These are phyloP conservation scores for Gymnarchus niloticus DNA, from an alignment of 2,113 vertebrate genomes.

Conservation along the genomic window DNA sequence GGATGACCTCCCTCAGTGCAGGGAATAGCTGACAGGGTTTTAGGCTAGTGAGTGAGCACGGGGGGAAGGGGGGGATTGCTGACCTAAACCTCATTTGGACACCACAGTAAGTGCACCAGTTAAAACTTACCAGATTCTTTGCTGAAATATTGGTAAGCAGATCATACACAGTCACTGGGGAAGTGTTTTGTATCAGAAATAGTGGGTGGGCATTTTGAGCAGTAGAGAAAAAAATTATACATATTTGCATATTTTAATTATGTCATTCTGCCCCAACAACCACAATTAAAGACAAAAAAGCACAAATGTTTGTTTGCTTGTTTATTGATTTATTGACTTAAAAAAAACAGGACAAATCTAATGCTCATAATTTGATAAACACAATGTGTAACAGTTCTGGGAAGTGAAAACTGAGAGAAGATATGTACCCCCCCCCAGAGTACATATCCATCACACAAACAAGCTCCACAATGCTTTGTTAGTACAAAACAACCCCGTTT, in stretches of 20 bases:
- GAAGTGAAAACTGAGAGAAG: conserved; percentile 14
- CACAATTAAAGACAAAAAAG: neutral
- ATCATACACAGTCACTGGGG: too few species aligned
- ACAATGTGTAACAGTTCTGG: neutral
- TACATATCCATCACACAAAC: conserved; percentile 7
- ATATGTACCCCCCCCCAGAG: neutral
- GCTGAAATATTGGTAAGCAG: neutral
- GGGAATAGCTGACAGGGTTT: neutral
- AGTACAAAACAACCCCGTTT: conserved; percentile 16
- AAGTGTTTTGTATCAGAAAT: too few species aligned
- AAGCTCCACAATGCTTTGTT: conserved; percentile 3
- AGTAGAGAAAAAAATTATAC: neutral
- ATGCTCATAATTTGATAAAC: conserved; percentile 23
- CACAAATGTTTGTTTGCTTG: conserved; percentile 17
- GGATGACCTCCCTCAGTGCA: too few species aligned
- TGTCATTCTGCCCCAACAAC: neutral
- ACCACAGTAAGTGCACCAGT: neutral
- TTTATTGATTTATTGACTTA: conserved; percentile 39
- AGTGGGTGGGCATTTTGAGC: neutral
- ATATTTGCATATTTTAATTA: too few species aligned
- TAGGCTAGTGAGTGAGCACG: neutral
- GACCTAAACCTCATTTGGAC: neutral
- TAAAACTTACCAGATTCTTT: neutral
- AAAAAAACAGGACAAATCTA: conserved; percentile 41
- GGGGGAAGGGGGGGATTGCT: neutral